phyloP scores from a whole-genome alignment of 2,797 vertebrate genomes.

The Scleropages formosus region DNA sequence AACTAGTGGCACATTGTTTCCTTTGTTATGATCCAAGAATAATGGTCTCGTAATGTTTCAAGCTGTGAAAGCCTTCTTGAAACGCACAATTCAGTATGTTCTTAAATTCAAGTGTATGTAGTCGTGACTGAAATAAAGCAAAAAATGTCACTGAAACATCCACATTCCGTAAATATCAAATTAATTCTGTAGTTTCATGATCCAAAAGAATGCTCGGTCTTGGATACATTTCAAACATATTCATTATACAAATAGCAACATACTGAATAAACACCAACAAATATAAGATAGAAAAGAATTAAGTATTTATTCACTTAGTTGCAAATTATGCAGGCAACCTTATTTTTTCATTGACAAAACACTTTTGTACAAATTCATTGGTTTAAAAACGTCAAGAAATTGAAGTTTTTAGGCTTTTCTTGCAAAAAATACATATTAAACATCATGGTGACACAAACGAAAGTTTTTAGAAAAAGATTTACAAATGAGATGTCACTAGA shows the following conservation, averaged over 20 bases:
- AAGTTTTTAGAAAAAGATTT: conserved; percentile 93
- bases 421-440: conserved; percentile 92
- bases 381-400: conserved; percentile 96
- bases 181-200: too few relatives aligned
- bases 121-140: too few relatives aligned
- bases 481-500: conserved; percentile 99
- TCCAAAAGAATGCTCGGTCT: too few relatives aligned
- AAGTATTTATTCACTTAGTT: conserved; percentile 91
- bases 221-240: not conserved
- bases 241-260: not conserved
- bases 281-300: conserved; percentile 28
- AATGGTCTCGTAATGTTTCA: too few relatives aligned
- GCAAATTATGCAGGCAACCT: conserved; percentile 95
- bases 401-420: conserved; percentile 94
- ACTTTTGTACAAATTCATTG: conserved; percentile 96
- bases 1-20: too few relatives aligned
- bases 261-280: not conserved
- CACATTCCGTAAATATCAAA: too few relatives aligned
- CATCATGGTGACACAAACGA: conserved; percentile 82
- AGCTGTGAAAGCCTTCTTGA: too few relatives aligned
- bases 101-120: too few relatives aligned
- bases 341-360: conserved; percentile 81
- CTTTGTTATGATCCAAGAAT: too few relatives aligned
- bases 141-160: too few relatives aligned
- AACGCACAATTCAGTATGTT: too few relatives aligned